These are phyloP conservation scores for Thereva nobilitata DNA, from an alignment of 2,888 invertebrate species.

Conservation along the genomic window DNA sequence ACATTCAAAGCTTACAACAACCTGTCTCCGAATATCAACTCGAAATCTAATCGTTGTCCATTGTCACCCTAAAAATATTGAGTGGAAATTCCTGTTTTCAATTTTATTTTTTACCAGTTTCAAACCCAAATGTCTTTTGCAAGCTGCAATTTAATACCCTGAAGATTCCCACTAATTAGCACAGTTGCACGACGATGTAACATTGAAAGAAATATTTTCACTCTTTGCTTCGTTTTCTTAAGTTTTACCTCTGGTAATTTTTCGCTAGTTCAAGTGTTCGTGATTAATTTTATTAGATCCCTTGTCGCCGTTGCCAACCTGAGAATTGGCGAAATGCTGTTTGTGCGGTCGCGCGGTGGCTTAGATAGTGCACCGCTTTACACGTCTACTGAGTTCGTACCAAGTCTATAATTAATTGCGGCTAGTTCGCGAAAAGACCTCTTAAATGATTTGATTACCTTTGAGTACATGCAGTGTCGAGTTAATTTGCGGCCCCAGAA, in stretches of 20 bases:
- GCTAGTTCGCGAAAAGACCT: slow-evolving; percentile 29
- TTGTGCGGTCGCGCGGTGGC: slow-evolving; percentile 2
- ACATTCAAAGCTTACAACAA: too few species aligned
- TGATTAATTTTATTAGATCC: slow-evolving; percentile 34
- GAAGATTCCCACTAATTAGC: slow-evolving; percentile 28
- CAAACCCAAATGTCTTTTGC: slow-evolving; percentile 13
- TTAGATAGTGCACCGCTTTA: slow-evolving; percentile 8
- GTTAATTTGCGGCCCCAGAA: neutral
- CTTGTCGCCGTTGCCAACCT: slow-evolving; percentile 1
- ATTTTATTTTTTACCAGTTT: slow-evolving; percentile 17
- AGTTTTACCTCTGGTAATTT: slow-evolving; percentile 12
- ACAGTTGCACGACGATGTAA: slow-evolving; percentile 24
- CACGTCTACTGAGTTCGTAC: slow-evolving; percentile 8
- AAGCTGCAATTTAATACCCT: slow-evolving; percentile 27
- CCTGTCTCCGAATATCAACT: too few species aligned
- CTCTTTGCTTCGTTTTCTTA: neutral
- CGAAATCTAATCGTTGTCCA: too few species aligned
- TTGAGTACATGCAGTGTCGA: slow-evolving; percentile 6
- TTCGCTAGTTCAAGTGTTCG: slow-evolving; percentile 9
- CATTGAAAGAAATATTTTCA: slow-evolving; percentile 1
- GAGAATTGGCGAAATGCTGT: neutral
- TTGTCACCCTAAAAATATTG: neutral
- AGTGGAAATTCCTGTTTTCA: slow-evolving; percentile 30
- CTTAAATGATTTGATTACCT: slow-evolving; percentile 31
- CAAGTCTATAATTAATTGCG: slow-evolving; percentile 28